Base-by-base conservation (phyloP, 2,888 invertebrate genomes). In the Sphecodes monilicornis region DNA sequence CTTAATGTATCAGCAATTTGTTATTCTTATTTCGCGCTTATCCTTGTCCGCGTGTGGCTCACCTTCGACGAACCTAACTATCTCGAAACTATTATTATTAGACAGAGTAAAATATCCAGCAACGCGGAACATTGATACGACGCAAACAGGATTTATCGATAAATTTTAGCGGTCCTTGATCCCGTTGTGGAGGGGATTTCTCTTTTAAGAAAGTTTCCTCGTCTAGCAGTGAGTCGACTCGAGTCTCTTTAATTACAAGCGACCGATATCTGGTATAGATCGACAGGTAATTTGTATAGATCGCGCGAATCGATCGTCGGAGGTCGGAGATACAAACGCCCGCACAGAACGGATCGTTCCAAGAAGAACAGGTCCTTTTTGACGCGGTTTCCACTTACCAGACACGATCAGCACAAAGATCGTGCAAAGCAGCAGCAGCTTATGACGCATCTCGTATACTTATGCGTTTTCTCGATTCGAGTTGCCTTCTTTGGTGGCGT, bases 341-440 rank as follows among this genome's bases (percentile, higher is more conserved):
- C n/a, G 72, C 36, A 18, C 22, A n/a, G 36, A 72, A n/a, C 26
- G 36, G 4, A 13, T n/a, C 36, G 1, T 8, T n/a, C 18, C 13
- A 8, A 36, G 18, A 22, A 10, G 22, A 8, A 41, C n/a, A 13
- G 18, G 29, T 29, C 26, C 4, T 64, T 54, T 50, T 39, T 13
- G 22, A 32, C 11, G 1, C 1, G 57, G 70, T 54, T 22, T 46
- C 13, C 16, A 0, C 91, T 93, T 89, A 93, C 93, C 93, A 46
- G 86, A 86, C 79, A 88, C 76, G 71, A 92, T 82, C 43, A 91
- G 82, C 64, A 91, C 66, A 74, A 91, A 76, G 74, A 91, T 84
- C 80, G 88, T 88, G 64, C 89, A 85, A 74, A 90, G 75, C 85
- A 92, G 82, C 80, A 86, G 85, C 71, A 85, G 73, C 86, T 86